Conservation (phyloP, 2,113 vertebrate genomes). For the Limnothrissa miodon region DNA sequence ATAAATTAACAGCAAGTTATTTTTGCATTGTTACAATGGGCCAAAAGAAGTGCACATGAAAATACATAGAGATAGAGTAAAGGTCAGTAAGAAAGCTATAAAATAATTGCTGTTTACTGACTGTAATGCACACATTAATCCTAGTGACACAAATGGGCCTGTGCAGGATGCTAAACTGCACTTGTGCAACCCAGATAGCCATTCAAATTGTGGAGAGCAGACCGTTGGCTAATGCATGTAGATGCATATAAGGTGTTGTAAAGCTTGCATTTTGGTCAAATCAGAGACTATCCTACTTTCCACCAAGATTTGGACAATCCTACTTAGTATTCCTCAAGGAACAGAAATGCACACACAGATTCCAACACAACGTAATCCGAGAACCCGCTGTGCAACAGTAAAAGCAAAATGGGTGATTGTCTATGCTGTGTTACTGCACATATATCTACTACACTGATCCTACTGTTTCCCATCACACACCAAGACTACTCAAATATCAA, state of each 20-base stretch:
- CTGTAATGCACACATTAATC: neutral
- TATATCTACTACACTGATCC: neutral
- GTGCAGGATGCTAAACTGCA: neutral
- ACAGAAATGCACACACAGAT: neutral
- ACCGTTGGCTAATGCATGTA: neutral
- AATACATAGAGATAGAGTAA: neutral
- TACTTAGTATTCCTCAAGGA: neutral
- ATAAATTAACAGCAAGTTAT: neutral
- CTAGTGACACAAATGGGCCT: neutral
- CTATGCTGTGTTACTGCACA: neutral
- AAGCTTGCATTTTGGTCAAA: neutral
- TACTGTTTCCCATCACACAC: neutral
- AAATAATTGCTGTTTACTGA: neutral
- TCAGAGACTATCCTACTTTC: neutral
- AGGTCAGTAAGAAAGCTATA: neutral
- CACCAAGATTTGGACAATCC: neutral
- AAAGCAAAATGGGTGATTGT: neutral
- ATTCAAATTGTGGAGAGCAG: neutral
- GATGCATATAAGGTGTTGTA: neutral
- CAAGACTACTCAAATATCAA: neutral
- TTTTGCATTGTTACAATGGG: neutral
- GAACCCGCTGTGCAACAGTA: neutral
- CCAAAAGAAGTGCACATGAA: neutral
- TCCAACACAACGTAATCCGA: neutral
- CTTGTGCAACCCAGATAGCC: neutral